phyloP scores from a whole-genome alignment of 2,888 invertebrate species.

The Drosophila niveifrons region DNA sequence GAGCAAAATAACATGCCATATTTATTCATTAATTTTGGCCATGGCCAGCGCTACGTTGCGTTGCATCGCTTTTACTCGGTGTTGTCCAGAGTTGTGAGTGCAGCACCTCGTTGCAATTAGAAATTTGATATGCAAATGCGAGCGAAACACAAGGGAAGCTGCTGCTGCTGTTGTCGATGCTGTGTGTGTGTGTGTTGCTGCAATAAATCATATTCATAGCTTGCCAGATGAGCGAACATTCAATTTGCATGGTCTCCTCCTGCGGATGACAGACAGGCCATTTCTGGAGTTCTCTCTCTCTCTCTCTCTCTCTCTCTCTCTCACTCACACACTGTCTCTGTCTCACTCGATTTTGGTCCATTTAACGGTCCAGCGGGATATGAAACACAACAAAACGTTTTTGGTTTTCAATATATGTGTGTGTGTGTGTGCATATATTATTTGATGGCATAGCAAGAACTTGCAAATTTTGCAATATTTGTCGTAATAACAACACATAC shows the following conservation, averaged over 20 bases:
- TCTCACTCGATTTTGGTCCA: conserved; percentile 1
- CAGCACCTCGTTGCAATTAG: conserved; percentile 43
- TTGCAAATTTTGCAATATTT: background rate
- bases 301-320: conserved; percentile 5
- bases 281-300: background rate
- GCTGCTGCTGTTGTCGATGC: background rate
- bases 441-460: background rate
- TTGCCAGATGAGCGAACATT: conserved; percentile 42
- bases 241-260: conserved; percentile 44
- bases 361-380: conserved; percentile 4
- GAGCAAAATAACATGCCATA: conserved; percentile 55
- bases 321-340: background rate
- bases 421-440: background rate
- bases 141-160: conserved; percentile 8
- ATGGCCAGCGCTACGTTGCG: background rate
- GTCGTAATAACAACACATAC: background rate
- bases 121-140: conserved; percentile 71
- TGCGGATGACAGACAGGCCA: conserved; percentile 27
- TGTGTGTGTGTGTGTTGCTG: background rate
- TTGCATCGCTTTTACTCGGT: conserved; percentile 1
- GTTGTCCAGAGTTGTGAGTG: conserved; percentile 6
- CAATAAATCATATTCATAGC: conserved; percentile 71
- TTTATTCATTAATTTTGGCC: conserved; percentile 70
- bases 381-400: conserved; percentile 6
- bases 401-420: background rate